Evolutionary conservation across 92 coral and sea anemone species (phyloP).

Genomic region (Scolanthus callimorphus): DNA sequence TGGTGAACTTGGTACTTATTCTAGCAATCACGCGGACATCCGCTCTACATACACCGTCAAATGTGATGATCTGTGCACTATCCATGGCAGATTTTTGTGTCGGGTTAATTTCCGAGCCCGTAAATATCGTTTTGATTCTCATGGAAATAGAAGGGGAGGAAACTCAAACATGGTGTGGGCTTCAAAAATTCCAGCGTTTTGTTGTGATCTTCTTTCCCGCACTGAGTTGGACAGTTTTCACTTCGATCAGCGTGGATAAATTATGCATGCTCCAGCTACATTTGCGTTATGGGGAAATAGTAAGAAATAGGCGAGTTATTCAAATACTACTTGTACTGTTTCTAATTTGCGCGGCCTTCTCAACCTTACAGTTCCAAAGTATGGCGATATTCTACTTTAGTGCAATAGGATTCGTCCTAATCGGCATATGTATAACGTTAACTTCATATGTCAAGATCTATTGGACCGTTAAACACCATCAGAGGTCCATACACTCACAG

Average conservation of each 20-base stretch:
- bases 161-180: neutral
- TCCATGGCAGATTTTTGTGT: neutral
- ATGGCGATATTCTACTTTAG: neutral
- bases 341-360: neutral
- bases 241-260: slow-evolving; percentile 25
- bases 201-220: slow-evolving; percentile 5
- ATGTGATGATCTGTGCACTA: neutral
- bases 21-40: neutral
- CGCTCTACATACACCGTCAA: neutral
- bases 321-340: neutral
- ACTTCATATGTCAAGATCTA: slow-evolving; percentile 16
- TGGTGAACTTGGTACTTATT: neutral
- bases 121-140: neutral
- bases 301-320: neutral
- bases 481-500: slow-evolving; percentile 12
- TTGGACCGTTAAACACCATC: slow-evolving; percentile 17
- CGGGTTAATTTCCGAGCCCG: neutral
- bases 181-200: neutral
- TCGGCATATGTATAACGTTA: slow-evolving; percentile 3
- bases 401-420: neutral
- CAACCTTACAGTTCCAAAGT: neutral
- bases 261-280: slow-evolving; percentile 6
- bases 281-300: neutral
- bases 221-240: slow-evolving; percentile 6
- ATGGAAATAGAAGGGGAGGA: neutral